phyloP scores from a whole-genome alignment of 2,797 vertebrate species.

The Pipistrellus pygmaeus region DNA sequence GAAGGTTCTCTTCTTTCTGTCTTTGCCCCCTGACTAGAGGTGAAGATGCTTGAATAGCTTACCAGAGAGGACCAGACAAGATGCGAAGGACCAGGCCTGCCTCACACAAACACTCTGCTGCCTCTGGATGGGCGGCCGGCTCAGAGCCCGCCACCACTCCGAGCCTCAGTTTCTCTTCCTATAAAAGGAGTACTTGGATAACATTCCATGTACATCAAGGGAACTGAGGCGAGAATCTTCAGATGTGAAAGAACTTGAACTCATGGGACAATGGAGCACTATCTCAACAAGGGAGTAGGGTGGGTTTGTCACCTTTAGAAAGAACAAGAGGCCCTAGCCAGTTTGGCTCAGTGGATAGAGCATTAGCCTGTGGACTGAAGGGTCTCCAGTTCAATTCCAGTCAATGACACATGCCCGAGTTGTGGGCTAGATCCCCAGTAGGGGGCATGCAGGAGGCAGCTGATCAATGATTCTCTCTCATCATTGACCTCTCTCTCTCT shows the following conservation, averaged over 20 bases:
- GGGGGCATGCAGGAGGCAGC: no score
- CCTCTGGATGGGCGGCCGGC: background rate
- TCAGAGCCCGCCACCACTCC: background rate
- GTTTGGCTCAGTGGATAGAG: no score
- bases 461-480: no score
- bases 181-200: background rate
- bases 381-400: no score
- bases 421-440: no score
- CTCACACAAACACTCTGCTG: background rate
- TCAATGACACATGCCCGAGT: no score
- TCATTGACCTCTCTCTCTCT: no score
- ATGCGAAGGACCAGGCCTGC: background rate
- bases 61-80: background rate
- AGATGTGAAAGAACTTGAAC: background rate
- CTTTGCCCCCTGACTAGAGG: background rate
- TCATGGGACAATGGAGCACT: background rate
- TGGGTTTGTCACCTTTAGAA: background rate
- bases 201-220: background rate
- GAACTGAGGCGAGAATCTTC: background rate
- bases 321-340: background rate
- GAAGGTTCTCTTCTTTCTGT: background rate
- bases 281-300: background rate
- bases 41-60: background rate
- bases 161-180: constrained; percentile 39
- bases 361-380: no score